Base-by-base conservation (phyloP, 2,797 vertebrate species). In the Rhinoraja longicauda region DNA sequence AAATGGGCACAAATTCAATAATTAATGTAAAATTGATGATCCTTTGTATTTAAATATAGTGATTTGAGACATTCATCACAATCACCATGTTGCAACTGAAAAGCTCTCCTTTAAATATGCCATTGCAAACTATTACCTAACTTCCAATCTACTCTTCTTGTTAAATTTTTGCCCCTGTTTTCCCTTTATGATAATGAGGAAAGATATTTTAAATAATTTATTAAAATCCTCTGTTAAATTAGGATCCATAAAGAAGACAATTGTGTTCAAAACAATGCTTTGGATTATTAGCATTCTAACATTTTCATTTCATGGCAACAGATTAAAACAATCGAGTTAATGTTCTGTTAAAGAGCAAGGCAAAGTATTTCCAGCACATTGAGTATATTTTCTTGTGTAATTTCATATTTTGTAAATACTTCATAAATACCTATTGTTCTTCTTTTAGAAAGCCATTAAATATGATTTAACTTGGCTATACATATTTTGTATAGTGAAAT, bases 371-470 rank as follows among this genome's bases (percentile, higher is more conserved):
- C 26, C 10, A 59, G 15, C 79, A n/a, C 5, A 10, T 4, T 84
- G 81, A 86, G 15, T 62, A 4, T 45, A 82, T 82, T 24, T 82
- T 12, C 29, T 32, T 0, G 29, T 88, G 59, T 88, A 17, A 62
- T 62, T 62, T 62, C 84, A 59, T 39, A 19, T 1, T 36, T 10
- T 12, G 26, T 72, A 29, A 76, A 19, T 19, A 32, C 15, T 13
- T 59, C 0, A 19, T 78, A 79, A 45, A 45, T 79, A 21, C 13
- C 79, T 45, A 17, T n/a, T 53, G 45, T 82, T 26, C 24, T 67
- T 45, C n/a, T 29, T 84, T 84, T 59, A 84, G 29, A 32, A 86
- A 86, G 57, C 57, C 62, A 86, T 86, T 62, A 86, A 84, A 64
- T 64, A 21, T 2, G 59, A 62, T 86, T 17, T 86, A 62, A 32